Evolutionary conservation across 2,888 invertebrate genomes (phyloP), one percentile per base, ranked within the genome.

Genomic region (Oegoconia quadripuncta): DNA sequence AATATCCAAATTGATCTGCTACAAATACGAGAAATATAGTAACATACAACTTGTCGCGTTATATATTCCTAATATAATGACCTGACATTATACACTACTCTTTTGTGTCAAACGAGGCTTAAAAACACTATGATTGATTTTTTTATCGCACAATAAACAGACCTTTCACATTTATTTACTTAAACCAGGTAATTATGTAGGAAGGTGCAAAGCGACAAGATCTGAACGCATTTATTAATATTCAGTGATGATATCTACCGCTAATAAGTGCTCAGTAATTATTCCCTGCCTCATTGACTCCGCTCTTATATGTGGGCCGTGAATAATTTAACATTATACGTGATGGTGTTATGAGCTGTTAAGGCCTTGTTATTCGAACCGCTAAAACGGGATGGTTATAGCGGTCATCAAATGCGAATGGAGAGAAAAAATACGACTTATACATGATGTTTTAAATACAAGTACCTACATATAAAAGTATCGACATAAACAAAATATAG

Each of bases 221-320:
- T 44, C 39, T 44, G 50, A 64, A n/a, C n/a, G n/a, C n/a, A n/a
- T n/a, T 66, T 69, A 70, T 68, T 73, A 57, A 58, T 50, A 69
- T 64, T 58, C 59, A 38, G 53, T 56, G 71, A 75, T 73, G 62
- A 48, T 70, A 74, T 73, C 73, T 59, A 50, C 59, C 70, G 50
- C 60, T 72, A 71, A 73, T 74, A 73, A 73, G 68, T 58, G 51
- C 50, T 49, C 44, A 40, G 63, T 77, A 72, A 79, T 78, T 68
- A 72, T 59, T 48, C 50, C 50, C 53, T 32, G 39, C 36, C 37
- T 37, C 45, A 51, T 70, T 62, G 65, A 63, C 60, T 66, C 53
- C 48, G 35, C 60, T 45, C 59, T 60, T 66, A 66, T 66, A 64
- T 66, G 65, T 55, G 42, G 46, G 52, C 53, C 62, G 59, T 72